Base-by-base conservation (phyloP, 2,888 invertebrate species). In the Branchellion lobata region DNA sequence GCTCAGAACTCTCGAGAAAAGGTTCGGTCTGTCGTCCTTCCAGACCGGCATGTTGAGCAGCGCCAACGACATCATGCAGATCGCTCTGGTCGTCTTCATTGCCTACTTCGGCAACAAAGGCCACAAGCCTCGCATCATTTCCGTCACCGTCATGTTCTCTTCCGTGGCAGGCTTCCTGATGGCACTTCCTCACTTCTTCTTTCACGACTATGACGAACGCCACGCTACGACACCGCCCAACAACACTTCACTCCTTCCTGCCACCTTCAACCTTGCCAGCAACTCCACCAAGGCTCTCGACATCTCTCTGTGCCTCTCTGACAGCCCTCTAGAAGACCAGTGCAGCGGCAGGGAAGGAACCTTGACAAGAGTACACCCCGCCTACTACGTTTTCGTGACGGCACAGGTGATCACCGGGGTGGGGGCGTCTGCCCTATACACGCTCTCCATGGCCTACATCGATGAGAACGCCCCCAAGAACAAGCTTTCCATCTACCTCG, bases 371-470 rank as follows among this genome's bases (percentile, higher is more conserved):
- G 68, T 68, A 31, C 81, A 81, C 51, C 77, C 76, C 11, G 82
- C 81, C 29, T 82, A 65, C 34, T 76, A 65, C 51, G 65, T 81
- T 1, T 81, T 82, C 31, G 24, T 82, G 33, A 51, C 53, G 5
- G 82, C 81, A 31, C 79, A 81, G 79, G 18, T 82, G 33, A 68
- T 82, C 3, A 51, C 18, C n/a, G 83, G 83, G 8, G 24, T 83
- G 0, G 83, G 82, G 3, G 57, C 74, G 18, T 79, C 81, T 5
- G 80, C 74, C 27, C 82, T 85, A 81, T 84, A 84, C 75, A 84
- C 84, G 0, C 83, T 85, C 5, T 84, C 85, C 1, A 83, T 85
- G 5, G 84, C 84, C 27, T 86, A 85, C 80, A 82, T 86, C 2
- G 84, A 85, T 51, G 85, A 85, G 53, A 85, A 85, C 77, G 82